Percentiles rank a stretch among this genome's conserved stretches.
phyloP scores from a whole-genome alignment of 2,888 invertebrate species.

The Atethmia centrago region DNA sequence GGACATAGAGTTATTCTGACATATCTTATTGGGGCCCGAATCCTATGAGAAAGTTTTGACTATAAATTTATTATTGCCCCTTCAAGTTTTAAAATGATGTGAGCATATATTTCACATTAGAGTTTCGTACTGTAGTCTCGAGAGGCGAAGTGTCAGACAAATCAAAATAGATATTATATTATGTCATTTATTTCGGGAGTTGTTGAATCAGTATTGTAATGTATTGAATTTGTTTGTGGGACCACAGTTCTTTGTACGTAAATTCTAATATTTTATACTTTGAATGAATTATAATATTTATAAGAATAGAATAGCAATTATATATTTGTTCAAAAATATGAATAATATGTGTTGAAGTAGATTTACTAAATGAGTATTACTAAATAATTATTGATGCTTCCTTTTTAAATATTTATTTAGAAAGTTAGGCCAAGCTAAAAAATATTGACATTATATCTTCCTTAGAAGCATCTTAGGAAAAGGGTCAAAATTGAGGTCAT shows the following conservation, averaged over 20 bases:
- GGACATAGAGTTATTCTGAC: constrained; percentile 51
- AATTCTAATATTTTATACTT: not conserved
- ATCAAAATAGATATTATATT: constrained; percentile 47
- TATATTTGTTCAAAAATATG: too few relatives aligned
- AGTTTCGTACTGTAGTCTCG: constrained; percentile 35
- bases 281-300: not conserved
- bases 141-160: constrained; percentile 44
- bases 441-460: constrained; percentile 4
- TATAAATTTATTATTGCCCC: constrained; percentile 65
- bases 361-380: not conserved
- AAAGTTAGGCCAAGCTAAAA: not conserved
- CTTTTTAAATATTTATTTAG: too few relatives aligned
- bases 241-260: not conserved
- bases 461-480: not conserved
- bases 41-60: constrained; percentile 59
- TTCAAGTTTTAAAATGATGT: constrained; percentile 54
- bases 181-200: constrained; percentile 23
- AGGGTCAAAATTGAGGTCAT: constrained; percentile 2
- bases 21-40: constrained; percentile 43
- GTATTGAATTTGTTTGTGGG: not conserved
- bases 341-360: not conserved
- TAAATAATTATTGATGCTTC: too few relatives aligned
- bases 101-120: constrained; percentile 56
- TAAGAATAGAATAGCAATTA: too few relatives aligned
- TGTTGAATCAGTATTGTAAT: constrained; percentile 1